phyloP scores from a whole-genome alignment of 2,113 vertebrate species.

The Gallinago paraguaiae region DNA sequence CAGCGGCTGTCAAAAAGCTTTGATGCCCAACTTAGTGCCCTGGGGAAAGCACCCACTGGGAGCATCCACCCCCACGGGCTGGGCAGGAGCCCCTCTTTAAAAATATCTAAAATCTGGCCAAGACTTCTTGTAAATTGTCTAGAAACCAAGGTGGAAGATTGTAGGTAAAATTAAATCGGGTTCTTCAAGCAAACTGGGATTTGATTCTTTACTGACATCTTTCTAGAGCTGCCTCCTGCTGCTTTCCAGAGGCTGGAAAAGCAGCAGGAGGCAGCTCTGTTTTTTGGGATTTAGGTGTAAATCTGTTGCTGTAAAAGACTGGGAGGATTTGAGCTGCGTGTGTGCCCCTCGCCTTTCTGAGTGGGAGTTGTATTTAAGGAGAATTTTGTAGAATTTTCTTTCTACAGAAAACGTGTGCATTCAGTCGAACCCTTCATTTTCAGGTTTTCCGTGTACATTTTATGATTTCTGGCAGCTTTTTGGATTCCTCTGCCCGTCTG shows the following conservation, averaged over 20 bases:
- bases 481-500: background rate
- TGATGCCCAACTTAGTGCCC: background rate
- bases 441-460: background rate
- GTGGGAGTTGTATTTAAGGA: background rate
- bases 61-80: rapidly evolving
- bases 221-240: background rate
- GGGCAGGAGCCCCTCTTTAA: background rate
- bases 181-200: background rate
- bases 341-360: background rate
- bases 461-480: background rate
- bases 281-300: background rate
- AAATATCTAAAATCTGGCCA: rapidly evolving
- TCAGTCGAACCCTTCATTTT: background rate
- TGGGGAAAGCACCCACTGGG: background rate
- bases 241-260: background rate
- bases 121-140: background rate
- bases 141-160: background rate
- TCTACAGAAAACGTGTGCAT: background rate
- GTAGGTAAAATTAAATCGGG: background rate
- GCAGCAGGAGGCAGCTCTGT: too few species aligned
- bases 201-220: background rate
- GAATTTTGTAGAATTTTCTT: background rate
- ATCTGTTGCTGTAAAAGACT: background rate
- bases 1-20: background rate
- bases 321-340: background rate